These are phyloP conservation scores for Drosophila borealis DNA, from an alignment of 2,888 invertebrate genomes.

Conservation along the genomic window DNA sequence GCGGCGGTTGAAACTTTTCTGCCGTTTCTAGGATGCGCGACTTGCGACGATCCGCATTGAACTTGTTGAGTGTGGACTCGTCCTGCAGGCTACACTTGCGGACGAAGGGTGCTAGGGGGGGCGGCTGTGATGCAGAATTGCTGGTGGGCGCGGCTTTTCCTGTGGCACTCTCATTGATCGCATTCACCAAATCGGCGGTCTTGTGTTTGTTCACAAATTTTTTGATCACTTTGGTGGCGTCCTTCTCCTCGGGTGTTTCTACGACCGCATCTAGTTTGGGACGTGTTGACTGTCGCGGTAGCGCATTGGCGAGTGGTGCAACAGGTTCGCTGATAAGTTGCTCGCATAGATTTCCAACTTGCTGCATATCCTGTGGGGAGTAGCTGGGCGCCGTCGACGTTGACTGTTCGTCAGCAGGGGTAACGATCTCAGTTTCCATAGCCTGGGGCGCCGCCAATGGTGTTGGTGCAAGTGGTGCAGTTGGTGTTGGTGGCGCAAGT, in stretches of 20 bases:
- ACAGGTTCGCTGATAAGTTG: conserved; percentile 72
- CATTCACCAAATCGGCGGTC: conserved; percentile 84
- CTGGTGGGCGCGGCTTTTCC: conserved; percentile 28
- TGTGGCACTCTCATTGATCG: conserved; percentile 75
- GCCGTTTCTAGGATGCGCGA: conserved; percentile 90
- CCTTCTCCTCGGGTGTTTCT: conserved; percentile 82
- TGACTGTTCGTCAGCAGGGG: conserved; percentile 51
- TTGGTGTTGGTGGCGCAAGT: conserved; percentile 31
- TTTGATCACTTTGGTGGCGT: conserved; percentile 84
- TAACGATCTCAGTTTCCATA: conserved; percentile 78
- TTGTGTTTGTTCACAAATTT: conserved; percentile 85
- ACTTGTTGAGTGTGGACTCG: conserved; percentile 82
- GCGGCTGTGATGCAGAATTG: conserved; percentile 28
- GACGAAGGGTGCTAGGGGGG: conserved; percentile 63
- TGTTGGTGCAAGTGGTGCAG: conserved; percentile 22
- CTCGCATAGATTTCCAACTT: conserved; percentile 82
- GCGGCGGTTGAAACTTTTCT: conserved; percentile 88
- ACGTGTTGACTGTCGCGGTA: conserved; percentile 69
- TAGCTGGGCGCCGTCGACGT: conserved; percentile 52
- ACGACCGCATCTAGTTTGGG: conserved; percentile 79
- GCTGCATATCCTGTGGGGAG: conserved; percentile 78
- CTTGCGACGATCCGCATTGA: conserved; percentile 87
- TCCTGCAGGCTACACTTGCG: conserved; percentile 85
- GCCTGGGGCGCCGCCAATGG: conserved; percentile 33
- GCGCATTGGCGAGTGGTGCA: conserved; percentile 12